Base-by-base conservation (phyloP, 2,113 vertebrate species). In the Anolis carolinensis region DNA sequence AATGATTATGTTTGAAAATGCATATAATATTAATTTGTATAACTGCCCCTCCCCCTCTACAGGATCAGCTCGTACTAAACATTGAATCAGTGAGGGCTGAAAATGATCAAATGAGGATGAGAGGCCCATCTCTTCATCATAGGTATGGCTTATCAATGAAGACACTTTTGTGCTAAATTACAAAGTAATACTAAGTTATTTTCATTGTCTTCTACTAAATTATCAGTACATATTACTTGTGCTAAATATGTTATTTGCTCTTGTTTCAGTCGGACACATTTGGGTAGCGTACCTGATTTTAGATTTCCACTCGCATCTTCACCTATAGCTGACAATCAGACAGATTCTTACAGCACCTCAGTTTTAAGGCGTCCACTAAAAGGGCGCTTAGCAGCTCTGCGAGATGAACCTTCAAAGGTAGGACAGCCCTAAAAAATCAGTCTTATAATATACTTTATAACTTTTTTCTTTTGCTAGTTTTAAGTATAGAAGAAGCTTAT, bases 381-480 rank as follows among this genome's bases (percentile, higher is more conserved):
- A 86, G 98, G 98, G 10, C 97, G 99, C 0, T 93, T 98, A 86
- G 97, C 97, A 1, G 98, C 99, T 9, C 96, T 99, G 8, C 94
- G 97, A n/a, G 99, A 99, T 1, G 98, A 99, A 79, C 98, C 98
- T 0, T 99, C 98, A 50, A 99, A 99, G 97, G 99, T 97, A 85
- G 93, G 74, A 36, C 2, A 87, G 67, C n/a, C 36, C 75, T 36
- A 0, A 9, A n/a, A 72, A 48, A 48, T 39, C 70, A 48, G 14
- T 48, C 9, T 0, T 3, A 73, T 3, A 44, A 1, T 11, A 13
- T 0, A 5, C 32, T 82, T 0, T 74, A 23, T 0, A 70, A 71
- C 48, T 13, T 5, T 23, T 10, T 11, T 59, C 23, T 78, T 27
- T 83, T 44, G 39, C 39, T 73, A 34, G n/a, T 76, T 44, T 2